Conservation (phyloP, 2,113 vertebrate species). For the Ariopsis seemanni region DNA sequence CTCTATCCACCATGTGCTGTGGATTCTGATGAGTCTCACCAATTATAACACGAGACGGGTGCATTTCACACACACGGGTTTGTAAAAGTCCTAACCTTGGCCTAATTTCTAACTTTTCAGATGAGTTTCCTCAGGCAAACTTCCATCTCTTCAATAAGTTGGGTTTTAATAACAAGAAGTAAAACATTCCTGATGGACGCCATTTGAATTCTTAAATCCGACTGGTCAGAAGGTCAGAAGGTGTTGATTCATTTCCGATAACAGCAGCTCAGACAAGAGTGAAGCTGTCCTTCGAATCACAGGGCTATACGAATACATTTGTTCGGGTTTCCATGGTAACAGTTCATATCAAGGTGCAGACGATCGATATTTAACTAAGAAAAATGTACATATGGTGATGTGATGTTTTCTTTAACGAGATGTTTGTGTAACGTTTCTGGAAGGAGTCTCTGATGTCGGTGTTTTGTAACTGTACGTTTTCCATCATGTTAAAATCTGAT, state of each 20-base stretch:
- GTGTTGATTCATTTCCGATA: not conserved
- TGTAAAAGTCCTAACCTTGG: not conserved
- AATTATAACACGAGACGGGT: not conserved
- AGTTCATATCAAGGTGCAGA: not conserved
- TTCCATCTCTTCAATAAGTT: not conserved
- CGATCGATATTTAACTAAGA: no score
- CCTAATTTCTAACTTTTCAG: not conserved
- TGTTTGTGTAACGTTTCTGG: not conserved
- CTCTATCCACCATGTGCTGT: not conserved
- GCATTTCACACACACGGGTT: not conserved
- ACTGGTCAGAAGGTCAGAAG: not conserved
- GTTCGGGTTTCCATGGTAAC: not conserved
- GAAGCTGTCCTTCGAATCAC: not conserved
- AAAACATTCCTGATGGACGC: not conserved
- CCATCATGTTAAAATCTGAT: no score
- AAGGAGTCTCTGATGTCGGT: not conserved
- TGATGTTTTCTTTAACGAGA: not conserved
- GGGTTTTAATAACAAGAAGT: not conserved
- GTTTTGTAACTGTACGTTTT: no score
- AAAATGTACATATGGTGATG: no score
- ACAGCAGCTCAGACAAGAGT: not conserved
- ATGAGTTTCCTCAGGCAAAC: not conserved
- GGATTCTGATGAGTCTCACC: not conserved
- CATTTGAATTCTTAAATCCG: not conserved
- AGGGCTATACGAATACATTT: not conserved